Evolutionary conservation across 92 coral and sea anemone species (phyloP).

Genomic region (Umimayanthus chanpuru): DNA sequence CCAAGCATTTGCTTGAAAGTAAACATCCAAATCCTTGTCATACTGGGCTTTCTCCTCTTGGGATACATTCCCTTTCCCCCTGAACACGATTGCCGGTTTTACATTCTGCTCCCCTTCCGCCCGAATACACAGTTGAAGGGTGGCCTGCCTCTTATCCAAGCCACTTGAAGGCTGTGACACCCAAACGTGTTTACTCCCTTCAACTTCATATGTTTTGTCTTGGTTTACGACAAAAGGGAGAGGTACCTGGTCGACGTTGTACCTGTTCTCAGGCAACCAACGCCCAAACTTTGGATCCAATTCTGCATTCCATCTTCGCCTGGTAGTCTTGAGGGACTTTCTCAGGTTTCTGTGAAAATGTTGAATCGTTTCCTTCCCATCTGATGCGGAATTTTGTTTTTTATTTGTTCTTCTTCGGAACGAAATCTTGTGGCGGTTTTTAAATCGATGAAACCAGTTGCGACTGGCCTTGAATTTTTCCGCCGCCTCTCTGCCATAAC

Average conservation of each 20-base stretch:
- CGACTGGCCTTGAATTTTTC: slow-evolving; percentile 37
- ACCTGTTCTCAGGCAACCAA: too few species aligned
- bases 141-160: too few species aligned
- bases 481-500: slow-evolving; percentile 34
- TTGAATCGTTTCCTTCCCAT: slow-evolving; percentile 59
- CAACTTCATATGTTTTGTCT: too few species aligned
- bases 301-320: slow-evolving; percentile 30
- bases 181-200: too few species aligned
- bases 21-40: slow-evolving; percentile 43
- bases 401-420: slow-evolving; percentile 60
- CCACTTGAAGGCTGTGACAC: too few species aligned
- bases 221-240: too few species aligned
- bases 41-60: slow-evolving; percentile 49
- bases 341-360: slow-evolving; percentile 54
- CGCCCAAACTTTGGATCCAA: too few species aligned
- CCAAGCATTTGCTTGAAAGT: slow-evolving; percentile 38
- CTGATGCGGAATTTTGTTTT: slow-evolving; percentile 59
- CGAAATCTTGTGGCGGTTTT: slow-evolving; percentile 49
- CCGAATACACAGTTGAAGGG: too few species aligned
- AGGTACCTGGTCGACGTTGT: too few species aligned
- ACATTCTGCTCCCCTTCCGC: too few species aligned
- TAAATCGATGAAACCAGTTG: slow-evolving; percentile 68
- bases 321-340: slow-evolving; percentile 49
- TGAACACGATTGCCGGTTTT: too few species aligned
- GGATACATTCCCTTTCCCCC: too few species aligned